Base-by-base conservation (phyloP, 2,888 invertebrate genomes). In the Creontiades dilutus region DNA sequence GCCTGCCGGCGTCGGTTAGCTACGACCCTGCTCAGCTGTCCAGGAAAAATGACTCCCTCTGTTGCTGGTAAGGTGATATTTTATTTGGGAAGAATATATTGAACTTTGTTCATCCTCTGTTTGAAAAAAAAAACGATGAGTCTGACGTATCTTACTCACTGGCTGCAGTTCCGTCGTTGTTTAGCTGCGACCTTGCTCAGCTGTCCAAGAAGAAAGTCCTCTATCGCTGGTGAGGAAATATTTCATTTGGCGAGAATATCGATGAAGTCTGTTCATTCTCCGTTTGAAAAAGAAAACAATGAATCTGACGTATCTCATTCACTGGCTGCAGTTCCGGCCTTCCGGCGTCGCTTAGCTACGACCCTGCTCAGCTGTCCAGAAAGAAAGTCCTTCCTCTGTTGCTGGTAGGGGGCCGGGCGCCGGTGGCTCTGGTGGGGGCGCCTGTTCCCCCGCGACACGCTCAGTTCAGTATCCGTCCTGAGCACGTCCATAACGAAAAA, bases 381-480 rank as follows among this genome's bases (percentile, higher is more conserved):
- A 76, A 76, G 76, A 76, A 76, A 76, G 76, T 76, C 76, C 76
- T 76, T 37, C 37, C 37, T 37, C 27, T 27, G 27, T 14, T 27
- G 5, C 16, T 37, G 76, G 47, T 19, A 46, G 78, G 78, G 78
- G 78, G 16, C n/a, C 78, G 46, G 78, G 78, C 78, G 78, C 46
- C 37, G 37, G 78, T 9, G 37, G 46, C 46, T 9, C 78, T 78
- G 78, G 78, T 16, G 78, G 78, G 47, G 78, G 78, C 78, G 46
- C 78, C 78, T 47, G 46, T 4, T 46, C 78, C 7, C 46, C 46
- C 16, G 46, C 78, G 78, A 78, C 23, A 7, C 68, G 13, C 46
- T 78, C 78, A 78, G 78, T 78, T 78, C 78, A 46, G 78, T 78
- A 78, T 78, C 78, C 78, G 78, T 47, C 47, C 78, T 78, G 68